Evolutionary conservation across 2,113 vertebrate species (phyloP).

Genomic region (Podarcis muralis): DNA sequence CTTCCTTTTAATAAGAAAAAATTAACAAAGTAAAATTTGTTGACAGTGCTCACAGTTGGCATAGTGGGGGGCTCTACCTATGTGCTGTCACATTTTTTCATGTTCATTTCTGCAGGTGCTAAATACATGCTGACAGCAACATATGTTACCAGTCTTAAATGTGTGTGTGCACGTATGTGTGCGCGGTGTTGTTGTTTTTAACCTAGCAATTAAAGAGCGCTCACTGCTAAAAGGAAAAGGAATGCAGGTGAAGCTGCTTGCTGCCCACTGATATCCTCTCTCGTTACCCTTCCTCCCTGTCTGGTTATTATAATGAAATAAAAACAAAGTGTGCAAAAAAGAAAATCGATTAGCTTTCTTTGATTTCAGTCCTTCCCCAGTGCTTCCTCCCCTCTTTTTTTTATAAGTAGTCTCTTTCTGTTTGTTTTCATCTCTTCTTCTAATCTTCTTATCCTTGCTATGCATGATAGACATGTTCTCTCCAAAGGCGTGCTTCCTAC

Average conservation of each 20-base stretch:
- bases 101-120: conserved; percentile 84
- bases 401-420: conserved; percentile 45
- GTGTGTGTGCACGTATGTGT: not conserved
- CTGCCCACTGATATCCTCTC: conserved; percentile 54
- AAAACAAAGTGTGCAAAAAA: conserved; percentile 31
- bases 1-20: conserved; percentile 75
- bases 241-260: conserved; percentile 72
- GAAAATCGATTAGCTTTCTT: conserved; percentile 37
- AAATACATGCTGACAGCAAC: conserved; percentile 84
- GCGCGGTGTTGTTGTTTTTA: conserved; percentile 45
- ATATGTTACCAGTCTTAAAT: conserved; percentile 82
- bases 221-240: conserved; percentile 63
- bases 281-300: not conserved
- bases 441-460: conserved; percentile 61
- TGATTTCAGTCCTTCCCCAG: not conserved
- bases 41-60: conserved; percentile 70
- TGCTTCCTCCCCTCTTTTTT: conserved; percentile 16
- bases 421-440: conserved; percentile 52
- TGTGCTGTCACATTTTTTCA: conserved; percentile 77
- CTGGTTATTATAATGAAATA: conserved; percentile 39
- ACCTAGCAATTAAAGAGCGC: conserved; percentile 77
- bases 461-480: conserved; percentile 11
- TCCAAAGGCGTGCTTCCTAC: conserved; percentile 45
- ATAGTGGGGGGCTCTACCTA: conserved; percentile 68
- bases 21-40: conserved; percentile 83